These are phyloP conservation scores for Drosophila mayaguana DNA, from an alignment of 2,888 invertebrate genomes.

Conservation along the genomic window DNA sequence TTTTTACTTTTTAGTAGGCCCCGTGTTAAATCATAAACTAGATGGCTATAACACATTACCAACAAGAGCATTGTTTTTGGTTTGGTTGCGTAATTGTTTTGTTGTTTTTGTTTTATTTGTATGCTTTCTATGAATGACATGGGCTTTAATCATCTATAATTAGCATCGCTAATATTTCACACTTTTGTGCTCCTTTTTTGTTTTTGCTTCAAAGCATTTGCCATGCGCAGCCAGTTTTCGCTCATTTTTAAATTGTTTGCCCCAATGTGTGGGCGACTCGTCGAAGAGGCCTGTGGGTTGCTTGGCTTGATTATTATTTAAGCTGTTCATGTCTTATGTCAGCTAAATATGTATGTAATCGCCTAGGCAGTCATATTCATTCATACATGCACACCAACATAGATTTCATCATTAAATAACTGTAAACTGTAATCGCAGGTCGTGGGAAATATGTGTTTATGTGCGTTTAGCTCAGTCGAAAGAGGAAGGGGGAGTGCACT, in stretches of 20 bases:
- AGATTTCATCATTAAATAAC: constrained; percentile 24
- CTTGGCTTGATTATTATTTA: not conserved
- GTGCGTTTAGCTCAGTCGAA: constrained; percentile 19
- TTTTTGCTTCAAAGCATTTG: constrained; percentile 13
- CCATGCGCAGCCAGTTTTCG: constrained; percentile 55
- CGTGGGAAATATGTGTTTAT: constrained; percentile 30
- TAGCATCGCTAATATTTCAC: constrained; percentile 56
- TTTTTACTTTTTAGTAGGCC: constrained; percentile 2
- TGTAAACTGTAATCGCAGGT: constrained; percentile 11
- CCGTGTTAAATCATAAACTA: constrained; percentile 37
- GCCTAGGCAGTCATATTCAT: not conserved
- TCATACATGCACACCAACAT: not conserved
- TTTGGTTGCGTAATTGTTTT: constrained; percentile 44
- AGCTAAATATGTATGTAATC: constrained; percentile 8
- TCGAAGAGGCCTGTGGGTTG: not conserved
- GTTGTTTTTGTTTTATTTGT: constrained; percentile 5
- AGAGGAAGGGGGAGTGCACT: constrained; percentile 3
- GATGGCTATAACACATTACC: not conserved
- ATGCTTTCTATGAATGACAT: constrained; percentile 23
- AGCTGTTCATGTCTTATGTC: constrained; percentile 4
- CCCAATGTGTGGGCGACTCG: constrained; percentile 10
- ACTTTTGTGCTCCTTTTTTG: constrained; percentile 36
- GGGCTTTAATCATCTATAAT: constrained; percentile 43
- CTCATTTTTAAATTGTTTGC: constrained; percentile 35
- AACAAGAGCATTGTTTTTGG: constrained; percentile 14